Evolutionary conservation across 1,140 invertebrate genomes (phyloP).

Genomic region (Trichonephila inaurata): DNA sequence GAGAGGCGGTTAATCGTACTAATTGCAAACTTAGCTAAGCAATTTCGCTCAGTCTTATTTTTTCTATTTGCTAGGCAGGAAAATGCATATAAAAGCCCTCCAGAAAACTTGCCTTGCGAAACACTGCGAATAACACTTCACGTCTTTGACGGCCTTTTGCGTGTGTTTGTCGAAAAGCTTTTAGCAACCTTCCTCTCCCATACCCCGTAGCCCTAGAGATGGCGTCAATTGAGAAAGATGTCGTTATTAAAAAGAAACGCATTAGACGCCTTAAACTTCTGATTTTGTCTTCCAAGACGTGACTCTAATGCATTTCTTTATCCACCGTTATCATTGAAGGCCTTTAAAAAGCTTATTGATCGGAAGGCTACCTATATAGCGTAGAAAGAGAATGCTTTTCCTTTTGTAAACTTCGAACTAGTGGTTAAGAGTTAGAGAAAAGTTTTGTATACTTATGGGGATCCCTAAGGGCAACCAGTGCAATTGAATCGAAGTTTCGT

Average conservation of each 20-base stretch:
- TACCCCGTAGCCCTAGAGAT: neutral
- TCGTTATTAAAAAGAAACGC: constrained; percentile 75
- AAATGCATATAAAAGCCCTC: constrained; percentile 27
- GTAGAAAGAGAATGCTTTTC: neutral
- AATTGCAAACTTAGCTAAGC: constrained; percentile 40
- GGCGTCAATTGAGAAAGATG: constrained; percentile 68
- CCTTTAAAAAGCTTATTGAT: constrained; percentile 70
- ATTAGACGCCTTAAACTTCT: constrained; percentile 66
- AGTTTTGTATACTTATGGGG: neutral
- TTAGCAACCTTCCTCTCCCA: neutral
- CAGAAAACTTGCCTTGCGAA: constrained; percentile 20
- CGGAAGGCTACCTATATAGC: neutral
- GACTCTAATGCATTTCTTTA: constrained; percentile 69
- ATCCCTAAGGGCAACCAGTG: neutral
- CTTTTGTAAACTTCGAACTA: neutral
- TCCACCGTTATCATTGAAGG: constrained; percentile 34
- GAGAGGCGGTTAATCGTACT: constrained; percentile 40
- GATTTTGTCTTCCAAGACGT: constrained; percentile 38
- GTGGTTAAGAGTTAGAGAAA: neutral
- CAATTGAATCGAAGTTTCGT: neutral
- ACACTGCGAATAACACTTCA: neutral
- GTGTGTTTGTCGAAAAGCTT: constrained; percentile 52
- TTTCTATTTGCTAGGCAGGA: neutral
- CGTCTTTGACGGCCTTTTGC: constrained; percentile 18
- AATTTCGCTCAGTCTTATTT: constrained; percentile 1